A percentile compares a stretch with the other conserved stretches of the same genome.
Evolutionary conservation across 2,113 vertebrate genomes (phyloP).

Genomic region (Eulemur macaco): DNA sequence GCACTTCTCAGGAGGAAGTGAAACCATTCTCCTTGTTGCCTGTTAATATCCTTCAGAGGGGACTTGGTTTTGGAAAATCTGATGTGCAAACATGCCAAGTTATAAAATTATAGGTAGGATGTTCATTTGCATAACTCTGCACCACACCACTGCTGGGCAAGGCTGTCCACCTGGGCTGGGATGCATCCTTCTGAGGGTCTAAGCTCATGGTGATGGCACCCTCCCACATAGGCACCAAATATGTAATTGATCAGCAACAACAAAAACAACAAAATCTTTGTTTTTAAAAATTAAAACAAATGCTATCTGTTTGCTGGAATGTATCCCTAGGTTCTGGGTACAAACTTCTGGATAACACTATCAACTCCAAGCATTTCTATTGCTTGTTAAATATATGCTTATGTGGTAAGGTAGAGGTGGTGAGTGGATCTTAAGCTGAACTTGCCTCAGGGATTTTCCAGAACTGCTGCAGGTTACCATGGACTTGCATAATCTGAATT

Average conservation of each 20-base stretch:
- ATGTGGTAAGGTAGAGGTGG: background rate
- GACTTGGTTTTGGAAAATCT: background rate
- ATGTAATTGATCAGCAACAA: background rate
- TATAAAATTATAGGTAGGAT: background rate
- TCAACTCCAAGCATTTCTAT: background rate
- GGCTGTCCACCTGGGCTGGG: background rate
- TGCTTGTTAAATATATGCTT: background rate
- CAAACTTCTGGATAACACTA: background rate
- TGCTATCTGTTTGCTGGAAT: background rate
- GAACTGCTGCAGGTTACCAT: background rate
- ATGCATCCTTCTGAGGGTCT: background rate
- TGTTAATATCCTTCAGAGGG: background rate
- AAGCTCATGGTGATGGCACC: background rate
- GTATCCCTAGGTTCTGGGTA: background rate
- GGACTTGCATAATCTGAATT: background rate
- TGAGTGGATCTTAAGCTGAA: background rate
- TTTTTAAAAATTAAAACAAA: background rate
- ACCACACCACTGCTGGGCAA: fast-evolving
- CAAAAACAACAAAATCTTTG: background rate
- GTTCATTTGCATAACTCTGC: background rate
- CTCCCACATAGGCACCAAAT: background rate
- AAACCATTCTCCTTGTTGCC: no score
- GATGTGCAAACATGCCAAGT: background rate
- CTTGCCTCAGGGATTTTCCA: background rate
- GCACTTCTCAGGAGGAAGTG: background rate